Evolutionary conservation across 1,140 invertebrate species (phyloP), one percentile per base, ranked within the genome.

Genomic region (Papilio polytes): DNA sequence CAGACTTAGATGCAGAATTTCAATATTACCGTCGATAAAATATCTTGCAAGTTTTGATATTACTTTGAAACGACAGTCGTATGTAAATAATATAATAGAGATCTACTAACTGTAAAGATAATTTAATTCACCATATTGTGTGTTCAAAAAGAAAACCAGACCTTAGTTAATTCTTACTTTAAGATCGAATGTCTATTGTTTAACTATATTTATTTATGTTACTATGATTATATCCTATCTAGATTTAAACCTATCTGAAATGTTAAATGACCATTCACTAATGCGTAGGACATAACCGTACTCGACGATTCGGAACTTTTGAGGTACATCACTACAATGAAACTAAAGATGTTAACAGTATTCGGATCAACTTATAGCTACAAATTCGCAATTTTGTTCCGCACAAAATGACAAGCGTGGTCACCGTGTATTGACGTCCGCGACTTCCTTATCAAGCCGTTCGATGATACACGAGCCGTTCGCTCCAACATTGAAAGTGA

Each of bases 401-500:
- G 44, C 46, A 76, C 46, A 53, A 51, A 53, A 48, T 13, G 1
- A 48, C 63, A 77, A 70, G 20, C 66, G 74, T 82, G 82, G 80
- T 82, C 84, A 81, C 80, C 80, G 79, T 82, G 70, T 80, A 81
- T 77, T 87, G 87, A 89, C 86, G 87, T 85, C 80, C 84, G 80
- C 78, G 81, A 80, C 83, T 87, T 89, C 86, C 87, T 89, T 89
- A 89, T 89, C 86, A 89, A 85, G 82, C 83, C 83, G 84, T 86
- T 84, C 82, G 82, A 85, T 81, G 63, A 82, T 82, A 80, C 22
- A 86, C 83, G 83, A 84, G 81, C 80, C 12, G 48, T 51, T 56
- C 80, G 84, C 82, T 83, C 48, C 78, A 44, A 87, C 85, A 88
- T 90, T 89, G 89, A 90, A 90, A 90, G 89, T 89, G 89, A 90